A percentile compares a stretch with the other conserved stretches of the same genome.
Evolutionary conservation across 2,797 vertebrate species (phyloP).

Genomic region (Enteromius radiatus): DNA sequence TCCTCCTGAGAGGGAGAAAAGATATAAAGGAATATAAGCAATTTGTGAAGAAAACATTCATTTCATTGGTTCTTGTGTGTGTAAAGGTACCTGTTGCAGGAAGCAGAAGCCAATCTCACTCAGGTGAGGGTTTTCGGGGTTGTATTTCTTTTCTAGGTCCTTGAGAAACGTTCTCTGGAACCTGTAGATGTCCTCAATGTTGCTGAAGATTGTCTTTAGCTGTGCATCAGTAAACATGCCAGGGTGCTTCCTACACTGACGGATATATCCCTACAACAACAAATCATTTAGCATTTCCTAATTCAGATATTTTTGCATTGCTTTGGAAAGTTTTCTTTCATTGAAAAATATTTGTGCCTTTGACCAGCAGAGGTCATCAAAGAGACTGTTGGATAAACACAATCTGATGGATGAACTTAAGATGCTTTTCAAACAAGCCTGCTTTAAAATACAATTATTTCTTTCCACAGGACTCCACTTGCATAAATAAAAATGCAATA

Average conservation of each 20-base stretch:
- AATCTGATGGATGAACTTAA: not conserved
- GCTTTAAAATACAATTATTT: not conserved
- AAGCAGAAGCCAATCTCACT: constrained; percentile 97
- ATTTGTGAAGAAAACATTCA: not conserved
- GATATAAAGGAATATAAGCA: not conserved
- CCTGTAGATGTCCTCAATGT: constrained; percentile 98
- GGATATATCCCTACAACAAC: constrained; percentile 89
- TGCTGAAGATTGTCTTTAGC: constrained; percentile 94
- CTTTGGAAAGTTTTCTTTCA: constrained; percentile 34
- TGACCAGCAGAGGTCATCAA: constrained; percentile 66
- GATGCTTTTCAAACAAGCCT: not conserved
- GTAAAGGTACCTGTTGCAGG: constrained; percentile 85
- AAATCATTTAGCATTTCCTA: not conserved
- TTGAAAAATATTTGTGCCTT: not conserved
- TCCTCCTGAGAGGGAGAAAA: constrained; percentile 79
- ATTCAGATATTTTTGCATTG: not conserved
- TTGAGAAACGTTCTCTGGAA: constrained; percentile 95
- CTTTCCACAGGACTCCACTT: constrained; percentile 13
- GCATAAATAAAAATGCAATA: not conserved
- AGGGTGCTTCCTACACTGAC: constrained; percentile 93
- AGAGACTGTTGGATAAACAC: not conserved
- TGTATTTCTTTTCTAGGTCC: constrained; percentile 94
- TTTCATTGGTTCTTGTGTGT: not conserved
- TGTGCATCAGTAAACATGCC: constrained; percentile 93
- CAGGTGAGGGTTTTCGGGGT: constrained; percentile 91